These are phyloP conservation scores for Bucco capensis DNA, from an alignment of 2,113 vertebrate species.

Conservation along the genomic window DNA sequence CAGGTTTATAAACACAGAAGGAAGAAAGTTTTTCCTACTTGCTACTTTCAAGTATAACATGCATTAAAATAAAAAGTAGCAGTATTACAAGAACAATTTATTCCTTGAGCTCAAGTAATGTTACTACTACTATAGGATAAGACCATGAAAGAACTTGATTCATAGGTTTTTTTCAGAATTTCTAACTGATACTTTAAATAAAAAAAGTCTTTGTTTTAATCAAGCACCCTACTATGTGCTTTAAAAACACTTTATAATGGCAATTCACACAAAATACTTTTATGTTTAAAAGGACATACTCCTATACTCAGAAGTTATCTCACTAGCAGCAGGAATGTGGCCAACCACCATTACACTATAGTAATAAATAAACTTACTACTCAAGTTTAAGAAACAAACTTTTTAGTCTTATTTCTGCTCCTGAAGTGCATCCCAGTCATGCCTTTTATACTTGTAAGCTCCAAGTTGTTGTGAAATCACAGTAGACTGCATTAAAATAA, in stretches of 20 bases:
- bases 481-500: background rate
- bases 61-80: background rate
- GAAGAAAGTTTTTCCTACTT: background rate
- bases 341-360: background rate
- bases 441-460: background rate
- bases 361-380: background rate
- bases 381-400: background rate
- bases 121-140: background rate
- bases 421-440: background rate
- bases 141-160: background rate
- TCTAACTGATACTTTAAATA: background rate
- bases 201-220: background rate
- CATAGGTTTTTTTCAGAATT: background rate
- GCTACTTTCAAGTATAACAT: background rate
- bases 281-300: background rate
- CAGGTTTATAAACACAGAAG: background rate
- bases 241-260: background rate
- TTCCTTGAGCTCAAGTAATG: background rate
- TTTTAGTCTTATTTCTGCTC: background rate
- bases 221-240: background rate
- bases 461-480: background rate
- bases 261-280: background rate
- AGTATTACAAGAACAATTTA: background rate
- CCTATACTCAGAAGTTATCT: background rate
- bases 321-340: background rate